Evolutionary conservation across 2,888 invertebrate genomes (phyloP), one percentile per base, ranked within the genome.

Genomic region (Oscheius sp.): DNA sequence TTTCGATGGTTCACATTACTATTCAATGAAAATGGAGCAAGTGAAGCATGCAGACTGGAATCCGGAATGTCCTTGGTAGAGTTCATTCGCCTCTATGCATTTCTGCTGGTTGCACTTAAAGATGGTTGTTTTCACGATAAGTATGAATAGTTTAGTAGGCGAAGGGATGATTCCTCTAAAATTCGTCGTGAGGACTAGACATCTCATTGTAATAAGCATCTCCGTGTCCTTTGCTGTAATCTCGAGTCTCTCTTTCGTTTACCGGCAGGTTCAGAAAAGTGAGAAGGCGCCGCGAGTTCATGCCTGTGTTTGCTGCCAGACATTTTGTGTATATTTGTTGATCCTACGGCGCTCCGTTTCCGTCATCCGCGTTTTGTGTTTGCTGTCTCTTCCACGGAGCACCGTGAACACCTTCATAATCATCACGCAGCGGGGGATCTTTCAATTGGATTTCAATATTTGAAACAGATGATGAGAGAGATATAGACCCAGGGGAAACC

Each of bases 331-430:
- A 33, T 49, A 33, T 49, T 62, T 47, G 62, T 62, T 49, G 62
- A 62, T 62, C 49, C 36, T 47, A 62, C 41, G 57, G 28, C 47
- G 45, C 36, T 45, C 36, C 33, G 33, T 47, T 62, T 62, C 62
- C 47, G 62, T 62, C 62, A 49, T 49, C 49, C 62, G 32, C 49
- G 47, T 32, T 49, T 32, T 33, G 22, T 62, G 32, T 62, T 62
- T 62, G 47, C 62, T 47, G 49, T 62, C 62, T 62, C 62, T 62
- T 49, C 49, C 62, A 30, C 47, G 47, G 41, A 47, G 12, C 20
- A 12, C 49, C 47, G 49, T 62, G 62, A 59, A 59, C 59, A 59
- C 59, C 59, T 59, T 59, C 59, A 59, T 59, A 59, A 59, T 59
- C 41, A 59, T 6, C 54, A 24, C 59, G 44, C 41, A 41, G 44